phyloP scores from a whole-genome alignment of 2,797 vertebrate genomes.

The Micrastur ruficollis region DNA sequence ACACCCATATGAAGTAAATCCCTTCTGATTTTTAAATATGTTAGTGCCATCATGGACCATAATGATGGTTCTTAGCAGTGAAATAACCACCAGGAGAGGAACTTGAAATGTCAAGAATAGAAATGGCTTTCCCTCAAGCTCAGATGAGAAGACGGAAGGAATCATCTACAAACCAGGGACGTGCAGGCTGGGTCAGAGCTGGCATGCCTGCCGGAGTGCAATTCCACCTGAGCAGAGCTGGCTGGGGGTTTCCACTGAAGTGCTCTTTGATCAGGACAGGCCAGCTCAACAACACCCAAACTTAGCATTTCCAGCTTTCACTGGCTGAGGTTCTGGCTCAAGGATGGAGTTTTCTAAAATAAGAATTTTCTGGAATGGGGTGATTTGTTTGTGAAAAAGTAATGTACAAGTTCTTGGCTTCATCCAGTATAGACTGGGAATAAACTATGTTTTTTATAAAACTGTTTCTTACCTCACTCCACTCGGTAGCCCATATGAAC shows the following conservation, averaged over 20 bases:
- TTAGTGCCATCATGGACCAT: neutral
- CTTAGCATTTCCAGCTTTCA: neutral
- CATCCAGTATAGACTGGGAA: neutral
- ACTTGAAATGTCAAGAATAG: neutral
- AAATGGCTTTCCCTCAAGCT: neutral
- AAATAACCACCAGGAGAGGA: neutral
- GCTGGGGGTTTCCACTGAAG: neutral
- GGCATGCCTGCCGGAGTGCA: rapidly evolving
- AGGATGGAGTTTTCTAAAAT: neutral
- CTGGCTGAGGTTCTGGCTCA: neutral
- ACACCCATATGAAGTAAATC: neutral
- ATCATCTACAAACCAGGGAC: rapidly evolving
- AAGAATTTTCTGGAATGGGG: neutral
- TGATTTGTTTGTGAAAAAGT: neutral
- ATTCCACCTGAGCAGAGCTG: neutral
- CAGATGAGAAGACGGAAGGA: neutral
- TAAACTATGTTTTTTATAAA: neutral
- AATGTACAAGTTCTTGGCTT: neutral
- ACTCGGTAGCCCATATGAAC: neutral
- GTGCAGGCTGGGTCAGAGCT: neutral
- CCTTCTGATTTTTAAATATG: neutral
- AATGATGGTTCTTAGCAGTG: neutral
- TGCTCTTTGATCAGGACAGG: neutral
- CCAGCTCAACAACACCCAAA: neutral
- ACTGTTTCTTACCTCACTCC: neutral